These are phyloP conservation scores for Brenthis ino DNA, from an alignment of 2,888 invertebrate species.

Conservation along the genomic window DNA sequence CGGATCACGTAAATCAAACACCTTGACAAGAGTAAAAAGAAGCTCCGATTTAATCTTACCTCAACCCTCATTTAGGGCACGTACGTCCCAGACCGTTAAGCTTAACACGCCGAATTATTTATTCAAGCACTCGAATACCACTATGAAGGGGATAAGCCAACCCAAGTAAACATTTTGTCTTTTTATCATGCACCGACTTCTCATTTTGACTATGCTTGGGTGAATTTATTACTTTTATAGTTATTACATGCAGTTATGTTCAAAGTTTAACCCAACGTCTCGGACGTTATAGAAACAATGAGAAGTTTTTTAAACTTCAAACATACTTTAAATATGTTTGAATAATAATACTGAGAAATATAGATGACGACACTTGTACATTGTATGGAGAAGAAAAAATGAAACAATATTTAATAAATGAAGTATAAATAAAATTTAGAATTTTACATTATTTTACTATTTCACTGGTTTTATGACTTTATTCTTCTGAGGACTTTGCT, in stretches of 20 bases:
- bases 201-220: not conserved
- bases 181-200: conserved; percentile 20
- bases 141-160: conserved; percentile 45
- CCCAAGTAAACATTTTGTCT: conserved; percentile 45
- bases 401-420: no score
- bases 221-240: not conserved
- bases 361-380: no score
- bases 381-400: no score
- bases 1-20: conserved; percentile 29
- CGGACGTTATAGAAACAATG: no score
- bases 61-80: conserved; percentile 43
- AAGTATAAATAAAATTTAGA: no score
- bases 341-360: no score
- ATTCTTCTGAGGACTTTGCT: no score
- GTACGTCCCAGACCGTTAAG: conserved; percentile 43
- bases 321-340: no score
- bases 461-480: no score
- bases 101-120: conserved; percentile 51
- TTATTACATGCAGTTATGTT: not conserved
- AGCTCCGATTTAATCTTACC: conserved; percentile 29
- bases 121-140: conserved; percentile 49
- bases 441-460: no score
- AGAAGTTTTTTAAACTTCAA: no score
- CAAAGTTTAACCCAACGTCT: no score
- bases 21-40: conserved; percentile 23